Base-by-base conservation (phyloP, 2,888 invertebrate genomes). In the Nephrotoma guestfalica region DNA sequence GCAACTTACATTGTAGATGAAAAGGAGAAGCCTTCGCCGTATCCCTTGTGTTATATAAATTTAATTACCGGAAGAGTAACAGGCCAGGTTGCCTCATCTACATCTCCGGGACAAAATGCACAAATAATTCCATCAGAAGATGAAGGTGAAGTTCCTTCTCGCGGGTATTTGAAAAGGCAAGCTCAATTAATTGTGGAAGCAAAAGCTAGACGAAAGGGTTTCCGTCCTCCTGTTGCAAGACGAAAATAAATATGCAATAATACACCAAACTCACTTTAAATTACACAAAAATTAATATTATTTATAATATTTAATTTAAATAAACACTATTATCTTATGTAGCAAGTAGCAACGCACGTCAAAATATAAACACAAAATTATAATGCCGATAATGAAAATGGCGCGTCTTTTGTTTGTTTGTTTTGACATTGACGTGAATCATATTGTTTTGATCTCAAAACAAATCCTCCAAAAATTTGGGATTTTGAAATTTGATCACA, bases 111-210 rank as follows among this genome's bases (percentile, higher is more conserved):
- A 87, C 91, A 91, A 88, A 90, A 89, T 6, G 90, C 89, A 43
- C 90, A 90, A 87, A 91, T 87, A 89, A 90, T 89, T 93, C 94
- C 93, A 4, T 94, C 96, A 0, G 96, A 96, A 87, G 96, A 96
- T 88, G 96, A 96, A 89, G 96, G 96, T 88, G 97, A 97, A 89
- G 95, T 97, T 83, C 96, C 97, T 0, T 96, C 96, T 0, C 93
- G 97, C 86, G 94, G 94, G 88, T 94, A 94, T 90, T 91, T 97
- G 87, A 97, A 97, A 91, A 93, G 96, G 87, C 97, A 97, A 90
- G 96, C 97, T 0, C 96, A 96, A 89, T 91, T 97, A 30, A 95
- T 97, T 85, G 94, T 97, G 2, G 97, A 97, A 90, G 95, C 96
- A 6, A 96, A 96, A 90, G 95, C 95, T 88, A 93, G 96, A 47